Evolutionary conservation across 2,113 vertebrate species (phyloP), one percentile per base, ranked within the genome.

Genomic region (Anoplopoma fimbria): DNA sequence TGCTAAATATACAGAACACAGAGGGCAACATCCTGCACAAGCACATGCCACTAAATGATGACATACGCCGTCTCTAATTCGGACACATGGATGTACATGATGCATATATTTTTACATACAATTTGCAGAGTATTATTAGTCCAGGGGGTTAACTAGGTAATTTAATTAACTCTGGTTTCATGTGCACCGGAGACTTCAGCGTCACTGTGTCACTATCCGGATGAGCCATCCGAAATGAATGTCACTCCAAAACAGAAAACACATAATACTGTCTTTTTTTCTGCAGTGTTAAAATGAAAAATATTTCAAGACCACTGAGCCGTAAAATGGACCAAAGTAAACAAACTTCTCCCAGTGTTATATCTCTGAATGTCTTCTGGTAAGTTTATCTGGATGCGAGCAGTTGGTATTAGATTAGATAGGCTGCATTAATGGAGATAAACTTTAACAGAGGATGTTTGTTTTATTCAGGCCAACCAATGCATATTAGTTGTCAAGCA

Each of bases 341-440:
- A 81, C 72, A 67, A 69, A 64, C 7, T 23, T 57, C 55, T 31
- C 49, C 49, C n/a, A 75, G 7, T 73, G 33, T 64, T 63, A 61
- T 13, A 23, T 82, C 29, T 40, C 62, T 31, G n/a, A 31, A 63
- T 53, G 63, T 86, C 69, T 89, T 84, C 82, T 75, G 79, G 77
- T 64, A 75, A 77, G 53, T 75, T 65, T 63, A 69, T 69, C 81
- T 83, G 47, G 57, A 86, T 69, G 42, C 9, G 15, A 69, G 67
- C 81, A 79, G 76, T 86, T 87, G 86, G 85, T 51, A 34, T 84
- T 86, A 79, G 85, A 88, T 86, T 83, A 89, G 75, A 84, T 75
- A 31, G 12, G 5, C 36, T 38, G 27, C 1, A 63, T 82, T 88
- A 80, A 75, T 13, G 45, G 4, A 49, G 74, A 87, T 80, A 77